A percentile compares a stretch with the other conserved stretches of the same genome.
Evolutionary conservation across 2,113 vertebrate species (phyloP).

Genomic region (Calyptommatus sinebrachiatus): DNA sequence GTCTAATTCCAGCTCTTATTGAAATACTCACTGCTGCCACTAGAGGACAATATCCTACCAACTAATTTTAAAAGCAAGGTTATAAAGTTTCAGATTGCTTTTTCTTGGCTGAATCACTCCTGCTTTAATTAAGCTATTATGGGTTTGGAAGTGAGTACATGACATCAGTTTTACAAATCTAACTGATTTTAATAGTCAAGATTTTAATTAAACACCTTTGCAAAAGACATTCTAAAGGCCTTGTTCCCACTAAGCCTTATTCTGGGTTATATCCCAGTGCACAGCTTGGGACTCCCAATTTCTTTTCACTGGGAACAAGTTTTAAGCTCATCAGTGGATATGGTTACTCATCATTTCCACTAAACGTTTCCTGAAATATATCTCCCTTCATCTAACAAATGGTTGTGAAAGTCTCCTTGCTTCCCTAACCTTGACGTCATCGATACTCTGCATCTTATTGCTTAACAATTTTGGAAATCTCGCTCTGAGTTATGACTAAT

Average conservation of each 20-base stretch:
- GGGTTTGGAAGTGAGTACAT: background rate
- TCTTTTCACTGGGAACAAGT: background rate
- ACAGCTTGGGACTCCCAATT: background rate
- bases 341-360: background rate
- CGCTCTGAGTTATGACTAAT: no score
- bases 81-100: no score
- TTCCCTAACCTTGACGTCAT: no score
- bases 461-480: no score
- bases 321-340: background rate
- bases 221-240: background rate
- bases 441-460: no score
- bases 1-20: background rate
- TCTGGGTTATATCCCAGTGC: no score
- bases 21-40: background rate
- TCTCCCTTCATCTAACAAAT: no score
- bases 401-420: no score
- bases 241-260: no score
- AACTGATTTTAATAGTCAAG: background rate
- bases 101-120: background rate
- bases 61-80: background rate
- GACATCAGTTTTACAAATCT: background rate
- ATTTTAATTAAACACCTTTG: background rate
- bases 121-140: background rate
- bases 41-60: conserved; percentile 4
- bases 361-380: no score